Percentiles rank a stretch among this genome's conserved stretches.
Conservation (phyloP, 2,113 vertebrate species). For the Rhadina sibilatrix region DNA sequence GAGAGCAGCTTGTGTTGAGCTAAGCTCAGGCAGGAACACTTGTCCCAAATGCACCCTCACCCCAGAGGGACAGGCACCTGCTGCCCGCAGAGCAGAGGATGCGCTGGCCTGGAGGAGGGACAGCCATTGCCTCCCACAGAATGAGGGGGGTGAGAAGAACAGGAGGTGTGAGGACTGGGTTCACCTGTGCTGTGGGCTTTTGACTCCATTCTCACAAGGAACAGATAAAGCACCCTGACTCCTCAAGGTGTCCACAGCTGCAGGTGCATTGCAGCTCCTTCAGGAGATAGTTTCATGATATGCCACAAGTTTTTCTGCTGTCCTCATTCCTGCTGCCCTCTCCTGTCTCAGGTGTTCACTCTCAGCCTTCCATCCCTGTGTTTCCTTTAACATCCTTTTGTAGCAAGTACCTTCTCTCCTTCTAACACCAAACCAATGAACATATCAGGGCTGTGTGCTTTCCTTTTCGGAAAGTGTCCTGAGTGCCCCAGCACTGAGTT, state of each 20-base stretch:
- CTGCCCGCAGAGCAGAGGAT: rapidly evolving
- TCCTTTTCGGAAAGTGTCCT: neutral
- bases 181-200: rapidly evolving
- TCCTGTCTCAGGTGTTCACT: neutral
- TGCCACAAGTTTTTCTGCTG: neutral
- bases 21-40: neutral
- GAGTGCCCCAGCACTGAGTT: neutral
- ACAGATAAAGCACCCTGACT: neutral
- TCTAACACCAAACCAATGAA: neutral
- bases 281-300: neutral
- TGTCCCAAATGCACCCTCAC: rapidly evolving
- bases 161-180: neutral
- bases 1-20: rapidly evolving
- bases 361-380: neutral
- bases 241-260: rapidly evolving
- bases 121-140: rapidly evolving
- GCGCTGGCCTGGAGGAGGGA: neutral
- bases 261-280: too few relatives aligned
- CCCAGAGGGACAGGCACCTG: rapidly evolving
- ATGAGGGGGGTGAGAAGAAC: neutral
- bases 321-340: neutral
- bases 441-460: rapidly evolving
- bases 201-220: neutral
- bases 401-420: neutral
- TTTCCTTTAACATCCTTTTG: neutral